These are phyloP conservation scores for Malurus leucopterus DNA, from an alignment of 2,797 vertebrate species.

Conservation along the genomic window DNA sequence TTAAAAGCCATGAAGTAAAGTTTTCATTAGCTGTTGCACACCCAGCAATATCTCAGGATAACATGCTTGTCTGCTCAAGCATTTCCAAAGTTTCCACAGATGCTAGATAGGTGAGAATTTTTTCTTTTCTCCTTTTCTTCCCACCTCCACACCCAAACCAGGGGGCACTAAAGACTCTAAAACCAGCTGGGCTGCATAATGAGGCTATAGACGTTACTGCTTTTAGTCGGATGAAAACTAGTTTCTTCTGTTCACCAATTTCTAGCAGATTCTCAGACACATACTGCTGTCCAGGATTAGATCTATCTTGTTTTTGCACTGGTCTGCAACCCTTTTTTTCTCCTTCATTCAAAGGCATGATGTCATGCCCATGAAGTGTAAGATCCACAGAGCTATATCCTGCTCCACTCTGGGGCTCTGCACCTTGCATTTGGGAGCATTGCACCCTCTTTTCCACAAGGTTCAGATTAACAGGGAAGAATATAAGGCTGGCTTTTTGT, in stretches of 20 bases:
- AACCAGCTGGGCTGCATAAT: not conserved
- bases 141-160: not conserved
- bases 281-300: not conserved
- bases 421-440: not conserved
- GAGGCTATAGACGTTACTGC: not conserved
- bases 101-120: not conserved
- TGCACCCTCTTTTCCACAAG: not conserved
- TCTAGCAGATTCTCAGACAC: not conserved
- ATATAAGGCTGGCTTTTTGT: not conserved
- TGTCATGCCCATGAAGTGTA: rapidly evolving
- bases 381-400: not conserved
- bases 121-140: not conserved
- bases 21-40: slow-evolving; percentile 59
- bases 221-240: not conserved
- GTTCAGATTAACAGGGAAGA: not conserved
- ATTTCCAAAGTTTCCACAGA: not conserved
- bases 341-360: not conserved
- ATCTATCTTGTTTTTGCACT: not conserved
- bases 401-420: not conserved
- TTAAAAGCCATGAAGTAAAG: slow-evolving; percentile 37
- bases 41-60: slow-evolving; percentile 35
- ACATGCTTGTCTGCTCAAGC: slow-evolving; percentile 7
- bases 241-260: not conserved
- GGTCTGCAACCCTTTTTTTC: not conserved
- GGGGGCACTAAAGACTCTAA: not conserved